A percentile compares a stretch with the other conserved stretches of the same genome.
phyloP scores from a whole-genome alignment of 2,888 invertebrate genomes.

The Tinea semifulvella region DNA sequence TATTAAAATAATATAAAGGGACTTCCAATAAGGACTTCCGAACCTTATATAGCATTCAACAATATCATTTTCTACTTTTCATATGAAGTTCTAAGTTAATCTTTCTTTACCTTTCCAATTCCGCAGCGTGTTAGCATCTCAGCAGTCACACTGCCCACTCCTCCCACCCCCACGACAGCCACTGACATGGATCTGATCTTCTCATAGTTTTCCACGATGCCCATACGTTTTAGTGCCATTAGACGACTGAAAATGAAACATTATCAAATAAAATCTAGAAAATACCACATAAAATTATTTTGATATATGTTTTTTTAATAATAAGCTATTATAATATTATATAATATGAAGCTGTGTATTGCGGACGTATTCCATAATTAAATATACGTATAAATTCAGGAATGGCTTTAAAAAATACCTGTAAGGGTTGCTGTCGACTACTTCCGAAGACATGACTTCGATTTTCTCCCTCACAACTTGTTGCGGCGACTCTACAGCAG shows the following conservation, averaged over 20 bases:
- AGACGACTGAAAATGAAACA: constrained; percentile 75
- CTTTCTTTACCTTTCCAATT: constrained; percentile 90
- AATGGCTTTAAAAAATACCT: constrained; percentile 76
- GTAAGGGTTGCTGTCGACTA: constrained; percentile 98
- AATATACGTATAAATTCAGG: no score
- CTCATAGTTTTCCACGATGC: constrained; percentile 98
- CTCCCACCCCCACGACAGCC: constrained; percentile 96
- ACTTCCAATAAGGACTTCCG: no score
- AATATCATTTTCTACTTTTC: no score
- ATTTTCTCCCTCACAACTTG: constrained; percentile 76
- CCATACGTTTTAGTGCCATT: constrained; percentile 99
- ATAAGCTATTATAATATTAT: no score
- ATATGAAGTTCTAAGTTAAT: no score
- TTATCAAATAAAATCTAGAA: no score
- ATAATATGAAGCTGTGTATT: no score
- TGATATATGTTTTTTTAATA: no score
- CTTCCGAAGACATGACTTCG: constrained; percentile 92
- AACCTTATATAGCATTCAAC: no score
- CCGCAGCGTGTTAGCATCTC: constrained; percentile 99
- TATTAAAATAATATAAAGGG: no score
- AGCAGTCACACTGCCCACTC: constrained; percentile 99
- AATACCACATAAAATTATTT: no score
- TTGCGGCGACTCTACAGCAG: constrained; percentile 44
- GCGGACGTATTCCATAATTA: no score
- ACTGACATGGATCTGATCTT: constrained; percentile 88